Evolutionary conservation across 1,140 invertebrate species (phyloP), one percentile per base, ranked within the genome.

Genomic region (Triops cancriformis): DNA sequence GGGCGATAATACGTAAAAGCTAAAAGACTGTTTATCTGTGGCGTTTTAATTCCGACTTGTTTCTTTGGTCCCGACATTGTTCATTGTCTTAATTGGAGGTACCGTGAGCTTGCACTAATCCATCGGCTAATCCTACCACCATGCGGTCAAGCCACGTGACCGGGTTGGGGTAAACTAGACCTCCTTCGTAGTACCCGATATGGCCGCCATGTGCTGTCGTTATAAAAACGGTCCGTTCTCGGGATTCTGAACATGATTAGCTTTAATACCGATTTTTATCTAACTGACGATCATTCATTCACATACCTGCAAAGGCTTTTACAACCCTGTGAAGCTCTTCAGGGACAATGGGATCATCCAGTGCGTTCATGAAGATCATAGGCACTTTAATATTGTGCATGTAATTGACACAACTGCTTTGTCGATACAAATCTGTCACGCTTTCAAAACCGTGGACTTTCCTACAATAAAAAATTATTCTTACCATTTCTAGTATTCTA

Each of bases 121-220:
- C 78, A 26, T 79, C 78, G 43, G 78, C 78, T 43, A 79, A 42
- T 74, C 77, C 77, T 1, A 78, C 73, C 26, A 73, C 77, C 43
- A 73, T 45, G 18, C 77, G 72, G 43, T 78, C 77, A n/a, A 76
- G 75, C 95, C 95, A 97, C 26, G 94, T 96, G 27, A 95, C 90
- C 1, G 92, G 91, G 81, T 94, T 92, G 0, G 95, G 94, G 82
- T 92, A 93, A 0, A 95, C 80, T 27, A 92, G 84, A 12, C 93
- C 93, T 7, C 93, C 93, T 85, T 97, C 95, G 83, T 96, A 96
- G 84, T 95, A 97, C 41, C 95, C 95, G 78, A 97, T 85, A 85
- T 97, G 95, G 10, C 95, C 95, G 7, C 95, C 95, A 83, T 97
- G 94, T 23, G 92, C 91, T 4, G 95, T 85, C 82, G 94, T 90